Conservation (phyloP, 2,888 invertebrate genomes). For the Chymomyza fuscimana region DNA sequence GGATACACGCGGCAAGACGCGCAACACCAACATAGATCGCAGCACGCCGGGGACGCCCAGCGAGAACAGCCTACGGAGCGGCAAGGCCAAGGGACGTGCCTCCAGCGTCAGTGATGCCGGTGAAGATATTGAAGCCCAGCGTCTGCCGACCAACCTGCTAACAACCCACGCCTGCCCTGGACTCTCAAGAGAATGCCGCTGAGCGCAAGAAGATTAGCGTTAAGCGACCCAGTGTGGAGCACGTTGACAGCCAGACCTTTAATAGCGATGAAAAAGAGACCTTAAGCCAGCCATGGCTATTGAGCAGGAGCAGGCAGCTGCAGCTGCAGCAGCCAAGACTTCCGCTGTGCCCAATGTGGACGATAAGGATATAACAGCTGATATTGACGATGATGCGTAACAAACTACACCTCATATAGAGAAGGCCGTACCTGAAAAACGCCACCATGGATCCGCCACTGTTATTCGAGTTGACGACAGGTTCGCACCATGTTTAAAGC, state of each 20-base stretch:
- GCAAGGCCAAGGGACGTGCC: slow-evolving; percentile 82
- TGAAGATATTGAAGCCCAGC: slow-evolving; percentile 76
- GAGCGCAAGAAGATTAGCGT: slow-evolving; percentile 79
- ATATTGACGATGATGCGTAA: slow-evolving; percentile 57
- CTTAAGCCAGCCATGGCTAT: slow-evolving; percentile 67
- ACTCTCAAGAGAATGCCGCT: slow-evolving; percentile 83
- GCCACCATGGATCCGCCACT: no score
- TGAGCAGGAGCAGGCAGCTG: slow-evolving; percentile 71
- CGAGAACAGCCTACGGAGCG: slow-evolving; percentile 84
- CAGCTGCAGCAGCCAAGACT: slow-evolving; percentile 49
- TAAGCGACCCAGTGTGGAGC: slow-evolving; percentile 88
- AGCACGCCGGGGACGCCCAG: slow-evolving; percentile 80
- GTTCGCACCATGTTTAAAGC: no score
- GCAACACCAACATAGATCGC: slow-evolving; percentile 79
- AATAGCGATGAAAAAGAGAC: slow-evolving; percentile 83
- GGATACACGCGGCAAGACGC: slow-evolving; percentile 81
- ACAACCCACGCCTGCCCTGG: slow-evolving; percentile 81
- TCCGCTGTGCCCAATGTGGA: slow-evolving; percentile 37
- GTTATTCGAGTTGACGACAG: no score
- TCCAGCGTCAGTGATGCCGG: slow-evolving; percentile 55
- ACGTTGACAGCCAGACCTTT: slow-evolving; percentile 91
- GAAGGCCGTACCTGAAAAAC: slow-evolving; percentile 89
- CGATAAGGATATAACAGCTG: slow-evolving; percentile 41
- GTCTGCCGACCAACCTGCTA: slow-evolving; percentile 90
- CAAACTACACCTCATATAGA: slow-evolving; percentile 86